These are phyloP conservation scores for Ailurus styani DNA, from an alignment of 2,113 vertebrate genomes.

Conservation along the genomic window DNA sequence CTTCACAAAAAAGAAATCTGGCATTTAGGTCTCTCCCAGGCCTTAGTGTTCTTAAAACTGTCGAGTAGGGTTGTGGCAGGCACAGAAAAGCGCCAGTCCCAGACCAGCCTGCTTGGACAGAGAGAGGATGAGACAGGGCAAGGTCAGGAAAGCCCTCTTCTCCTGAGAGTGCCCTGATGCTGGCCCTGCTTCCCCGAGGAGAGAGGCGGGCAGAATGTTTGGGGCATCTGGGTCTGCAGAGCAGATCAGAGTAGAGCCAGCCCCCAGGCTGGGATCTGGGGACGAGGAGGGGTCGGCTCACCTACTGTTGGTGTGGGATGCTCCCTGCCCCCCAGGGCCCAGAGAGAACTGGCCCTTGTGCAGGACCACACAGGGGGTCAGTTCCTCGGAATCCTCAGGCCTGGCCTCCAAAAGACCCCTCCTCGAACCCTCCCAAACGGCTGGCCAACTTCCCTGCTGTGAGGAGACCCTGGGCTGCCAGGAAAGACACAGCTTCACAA, in stretches of 20 bases:
- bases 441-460: conserved; percentile 42
- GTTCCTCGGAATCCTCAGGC: neutral
- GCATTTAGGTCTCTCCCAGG: neutral
- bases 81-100: neutral
- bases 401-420: neutral
- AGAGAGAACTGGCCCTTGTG: neutral
- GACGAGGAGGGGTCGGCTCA: neutral
- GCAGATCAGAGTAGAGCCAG: neutral
- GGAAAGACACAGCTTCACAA: conserved; percentile 52
- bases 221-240: neutral
- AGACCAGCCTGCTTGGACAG: neutral
- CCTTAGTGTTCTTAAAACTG: neutral
- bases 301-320: neutral
- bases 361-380: neutral
- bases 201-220: neutral
- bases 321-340: neutral
- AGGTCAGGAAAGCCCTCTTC: neutral
- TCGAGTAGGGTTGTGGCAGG: neutral
- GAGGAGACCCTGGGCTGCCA: conserved; percentile 47
- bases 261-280: neutral
- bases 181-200: neutral
- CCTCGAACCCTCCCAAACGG: neutral
- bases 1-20: neutral
- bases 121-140: neutral
- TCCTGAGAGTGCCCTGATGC: neutral